phyloP scores from a whole-genome alignment of 2,797 vertebrate genomes.

The Lacerta agilis region DNA sequence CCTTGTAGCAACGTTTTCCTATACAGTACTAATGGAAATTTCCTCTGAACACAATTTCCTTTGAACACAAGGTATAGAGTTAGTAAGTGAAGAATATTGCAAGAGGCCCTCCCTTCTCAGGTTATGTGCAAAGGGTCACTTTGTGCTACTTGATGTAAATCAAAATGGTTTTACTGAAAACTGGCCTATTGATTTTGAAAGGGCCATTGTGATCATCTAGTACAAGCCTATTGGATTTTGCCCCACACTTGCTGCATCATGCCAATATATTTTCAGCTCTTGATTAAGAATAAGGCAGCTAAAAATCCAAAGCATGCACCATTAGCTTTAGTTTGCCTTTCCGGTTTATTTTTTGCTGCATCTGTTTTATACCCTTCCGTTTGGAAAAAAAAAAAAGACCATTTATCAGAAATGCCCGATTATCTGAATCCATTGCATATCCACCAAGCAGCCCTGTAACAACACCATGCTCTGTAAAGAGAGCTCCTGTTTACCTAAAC shows the following conservation, averaged over 20 bases:
- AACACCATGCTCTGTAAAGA: background rate
- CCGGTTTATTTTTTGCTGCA: slow-evolving; percentile 40
- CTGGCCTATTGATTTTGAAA: background rate
- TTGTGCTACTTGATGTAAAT: slow-evolving; percentile 23
- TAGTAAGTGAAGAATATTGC: background rate
- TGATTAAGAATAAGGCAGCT: slow-evolving; percentile 27
- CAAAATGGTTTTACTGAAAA: slow-evolving; percentile 16
- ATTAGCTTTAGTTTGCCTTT: slow-evolving; percentile 27
- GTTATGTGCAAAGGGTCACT: slow-evolving; percentile 10
- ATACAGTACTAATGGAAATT: no score
- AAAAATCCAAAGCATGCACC: slow-evolving; percentile 44
- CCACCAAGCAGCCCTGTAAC: background rate
- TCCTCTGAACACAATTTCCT: no score
- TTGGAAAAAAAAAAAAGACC: background rate
- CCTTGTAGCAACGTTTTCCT: background rate
- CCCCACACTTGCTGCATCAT: background rate
- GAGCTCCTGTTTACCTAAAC: background rate
- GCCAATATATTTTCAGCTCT: slow-evolving; percentile 7
- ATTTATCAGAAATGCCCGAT: background rate
- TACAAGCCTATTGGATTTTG: background rate
- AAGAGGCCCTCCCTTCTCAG: background rate
- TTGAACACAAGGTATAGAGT: background rate
- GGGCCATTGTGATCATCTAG: background rate
- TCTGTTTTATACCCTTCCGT: slow-evolving; percentile 39
- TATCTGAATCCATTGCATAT: background rate